A percentile compares a stretch with the other conserved stretches of the same genome.
These are phyloP conservation scores for Coelopa pilipes DNA, from an alignment of 2,888 invertebrate genomes.

Conservation along the genomic window DNA sequence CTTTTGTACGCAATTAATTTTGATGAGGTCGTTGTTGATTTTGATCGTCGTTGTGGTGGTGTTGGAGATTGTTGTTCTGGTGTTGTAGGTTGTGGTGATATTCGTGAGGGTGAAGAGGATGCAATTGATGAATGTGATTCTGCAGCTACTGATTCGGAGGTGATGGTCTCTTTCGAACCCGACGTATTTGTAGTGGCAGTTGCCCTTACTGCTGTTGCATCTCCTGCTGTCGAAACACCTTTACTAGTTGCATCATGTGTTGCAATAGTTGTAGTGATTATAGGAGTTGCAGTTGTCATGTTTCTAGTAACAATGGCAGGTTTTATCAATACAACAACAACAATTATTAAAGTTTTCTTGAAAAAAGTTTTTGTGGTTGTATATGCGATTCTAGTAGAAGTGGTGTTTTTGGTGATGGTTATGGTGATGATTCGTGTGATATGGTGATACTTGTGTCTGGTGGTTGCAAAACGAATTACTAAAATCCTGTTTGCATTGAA, in stretches of 20 bases:
- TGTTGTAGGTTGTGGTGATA: conserved; percentile 36
- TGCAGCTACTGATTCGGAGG: conserved; percentile 34
- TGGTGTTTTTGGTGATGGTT: conserved; percentile 40
- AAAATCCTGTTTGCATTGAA: conserved; percentile 34
- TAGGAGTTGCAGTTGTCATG: conserved; percentile 30
- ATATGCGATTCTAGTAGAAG: conserved; percentile 25
- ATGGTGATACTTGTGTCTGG: conserved; percentile 37
- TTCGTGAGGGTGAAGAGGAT: conserved; percentile 38
- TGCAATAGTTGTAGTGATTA: conserved; percentile 39
- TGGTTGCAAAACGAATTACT: conserved; percentile 14
- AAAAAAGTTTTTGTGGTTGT: conserved; percentile 16
- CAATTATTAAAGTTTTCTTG: conserved; percentile 28
- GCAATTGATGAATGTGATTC: conserved; percentile 41
- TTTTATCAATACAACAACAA: conserved; percentile 34
- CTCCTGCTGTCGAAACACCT: conserved; percentile 40
- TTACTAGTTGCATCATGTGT: conserved; percentile 40
- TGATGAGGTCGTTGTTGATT: conserved; percentile 1
- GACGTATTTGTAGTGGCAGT: conserved; percentile 15
- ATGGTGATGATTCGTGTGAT: conserved; percentile 45
- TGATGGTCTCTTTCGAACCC: conserved; percentile 30
- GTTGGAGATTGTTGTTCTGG: conserved; percentile 32
- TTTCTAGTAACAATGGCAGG: conserved; percentile 26
- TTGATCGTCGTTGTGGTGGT: conserved; percentile 16
- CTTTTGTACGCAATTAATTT: not conserved
- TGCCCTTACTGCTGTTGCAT: conserved; percentile 32